Percentiles rank a stretch among this genome's conserved stretches.
These are phyloP conservation scores for Melanocharis versteri DNA, from an alignment of 2,113 vertebrate genomes.

Conservation along the genomic window DNA sequence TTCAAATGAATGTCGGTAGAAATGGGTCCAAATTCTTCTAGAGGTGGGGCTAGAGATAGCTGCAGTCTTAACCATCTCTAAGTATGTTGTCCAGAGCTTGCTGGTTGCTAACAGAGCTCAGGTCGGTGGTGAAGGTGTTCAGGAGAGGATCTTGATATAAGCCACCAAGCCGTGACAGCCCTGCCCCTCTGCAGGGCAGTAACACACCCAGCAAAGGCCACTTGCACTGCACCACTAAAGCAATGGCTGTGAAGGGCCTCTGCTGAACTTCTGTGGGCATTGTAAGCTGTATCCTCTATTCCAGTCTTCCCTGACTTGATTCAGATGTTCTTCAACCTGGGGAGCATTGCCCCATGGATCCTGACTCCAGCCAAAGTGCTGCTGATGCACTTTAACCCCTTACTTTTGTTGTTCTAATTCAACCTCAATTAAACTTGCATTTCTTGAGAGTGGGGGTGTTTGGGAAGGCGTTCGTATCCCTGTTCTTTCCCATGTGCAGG, in stretches of 20 bases:
- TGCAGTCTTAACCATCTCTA: neutral
- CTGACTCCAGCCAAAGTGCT: neutral
- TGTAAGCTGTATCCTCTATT: neutral
- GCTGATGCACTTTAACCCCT: neutral
- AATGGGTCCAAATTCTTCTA: neutral
- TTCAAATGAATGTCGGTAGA: neutral
- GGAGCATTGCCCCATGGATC: neutral
- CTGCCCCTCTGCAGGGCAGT: neutral
- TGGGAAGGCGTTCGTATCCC: neutral
- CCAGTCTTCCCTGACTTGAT: neutral
- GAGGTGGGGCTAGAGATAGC: neutral
- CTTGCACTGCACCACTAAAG: neutral
- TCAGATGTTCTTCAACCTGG: neutral
- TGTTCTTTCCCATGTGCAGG: neutral
- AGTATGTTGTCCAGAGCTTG: neutral
- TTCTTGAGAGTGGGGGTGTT: neutral
- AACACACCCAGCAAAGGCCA: neutral
- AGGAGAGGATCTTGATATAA: neutral
- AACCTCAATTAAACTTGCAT: neutral
- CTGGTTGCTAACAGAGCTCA: neutral
- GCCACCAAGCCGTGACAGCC: neutral
- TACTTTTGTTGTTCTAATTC: neutral
- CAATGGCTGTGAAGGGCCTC: neutral
- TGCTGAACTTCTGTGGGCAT: accelerated
- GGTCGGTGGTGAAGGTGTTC: neutral